Percentiles rank a stretch among this genome's conserved stretches.
phyloP scores from a whole-genome alignment of 2,797 vertebrate species.

The Gambelia wislizenii region DNA sequence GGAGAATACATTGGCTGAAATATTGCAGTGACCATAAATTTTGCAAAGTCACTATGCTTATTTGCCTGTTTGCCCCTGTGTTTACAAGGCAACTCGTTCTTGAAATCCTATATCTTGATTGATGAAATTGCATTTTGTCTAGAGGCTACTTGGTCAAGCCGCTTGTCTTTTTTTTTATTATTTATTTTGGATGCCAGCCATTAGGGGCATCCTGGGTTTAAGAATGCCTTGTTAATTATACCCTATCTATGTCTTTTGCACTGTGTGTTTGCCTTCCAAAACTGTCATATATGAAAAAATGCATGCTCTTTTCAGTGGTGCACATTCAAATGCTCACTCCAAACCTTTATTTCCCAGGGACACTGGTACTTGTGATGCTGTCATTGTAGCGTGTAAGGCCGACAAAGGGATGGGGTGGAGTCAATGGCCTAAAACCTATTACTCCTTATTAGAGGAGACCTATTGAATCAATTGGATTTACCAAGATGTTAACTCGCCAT shows the following conservation, averaged over 20 bases:
- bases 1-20: conserved; percentile 45
- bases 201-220: background rate
- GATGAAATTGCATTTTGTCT: background rate
- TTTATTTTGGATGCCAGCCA: background rate
- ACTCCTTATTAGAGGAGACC: too few species aligned
- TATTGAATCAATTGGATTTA: too few species aligned
- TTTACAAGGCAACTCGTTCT: background rate
- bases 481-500: too few species aligned
- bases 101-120: background rate
- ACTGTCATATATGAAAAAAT: background rate
- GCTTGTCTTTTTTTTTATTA: background rate
- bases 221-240: background rate
- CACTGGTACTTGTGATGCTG: background rate
- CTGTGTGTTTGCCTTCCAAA: background rate
- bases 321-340: background rate
- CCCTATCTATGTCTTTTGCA: fast-evolving
- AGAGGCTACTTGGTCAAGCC: background rate
- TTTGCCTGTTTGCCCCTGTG: conserved; percentile 41
- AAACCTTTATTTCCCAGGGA: background rate
- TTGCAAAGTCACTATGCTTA: conserved; percentile 30
- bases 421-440: background rate
- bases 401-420: too few species aligned
- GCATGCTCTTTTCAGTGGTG: background rate
- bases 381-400: background rate
- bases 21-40: conserved; percentile 42